Base-by-base conservation (phyloP, 2,797 vertebrate genomes). In the Mus spretus region DNA sequence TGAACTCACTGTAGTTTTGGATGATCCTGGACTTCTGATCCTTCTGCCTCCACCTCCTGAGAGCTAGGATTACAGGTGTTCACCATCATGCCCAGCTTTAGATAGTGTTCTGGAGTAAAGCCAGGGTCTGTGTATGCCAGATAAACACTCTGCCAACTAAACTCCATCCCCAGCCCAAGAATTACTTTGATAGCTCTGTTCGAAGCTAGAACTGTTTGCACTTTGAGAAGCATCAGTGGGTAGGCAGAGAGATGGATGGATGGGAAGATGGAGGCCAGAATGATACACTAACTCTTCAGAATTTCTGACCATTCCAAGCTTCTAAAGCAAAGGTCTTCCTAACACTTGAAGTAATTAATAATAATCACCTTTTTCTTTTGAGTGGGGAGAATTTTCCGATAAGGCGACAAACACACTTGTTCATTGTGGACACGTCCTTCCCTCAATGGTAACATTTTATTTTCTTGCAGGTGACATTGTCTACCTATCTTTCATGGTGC, bases 401-500 rank as follows among this genome's bases (percentile, higher is more conserved):
- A 91, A 97, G 96, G 86, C 31, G 96, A 22, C 28, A 3, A 3
- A 34, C 19, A 53, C 3, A 31, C 9, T 37, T 75, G 59, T 79
- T 80, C 93, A 96, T 57, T 82, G 15, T 67, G 26, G 75, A 15
- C 96, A 89, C 37, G 17, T 84, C 82, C 95, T 37, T 72, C 70
- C 37, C 82, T 87, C 82, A 14, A 40, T 0, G 0, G 93, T 94
- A 98, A 97, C 67, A 81, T 96, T 98, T 97, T 96, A 95, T 97
- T 98, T 97, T 75, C 77, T n/a, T 91, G 94, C 24, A 0, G 96
- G 34, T 96, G 89, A 78, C 6, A 70, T 57, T 98, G 67, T 92
- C 96, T 97, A 96, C 89, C 85, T 96, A 72, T 93, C 96, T 98
- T 97, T 96, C 96, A 96, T 0, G 11, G 75, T 74, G 87, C 86